Percentiles rank a stretch among this genome's conserved stretches.
phyloP scores from a whole-genome alignment of 2,888 invertebrate species.

The Luperina testacea region DNA sequence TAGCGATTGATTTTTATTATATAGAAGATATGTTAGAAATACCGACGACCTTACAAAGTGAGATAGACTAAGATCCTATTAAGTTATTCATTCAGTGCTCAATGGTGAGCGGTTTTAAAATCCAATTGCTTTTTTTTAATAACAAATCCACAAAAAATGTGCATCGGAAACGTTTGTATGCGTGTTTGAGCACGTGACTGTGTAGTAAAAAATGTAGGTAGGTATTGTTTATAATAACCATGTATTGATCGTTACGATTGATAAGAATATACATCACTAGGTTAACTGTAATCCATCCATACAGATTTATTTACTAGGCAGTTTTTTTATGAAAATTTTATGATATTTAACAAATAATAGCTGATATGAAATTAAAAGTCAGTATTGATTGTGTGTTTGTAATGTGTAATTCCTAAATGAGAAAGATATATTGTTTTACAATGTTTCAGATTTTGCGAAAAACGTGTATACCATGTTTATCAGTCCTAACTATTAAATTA shows the following conservation, averaged over 20 bases:
- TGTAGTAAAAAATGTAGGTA: conserved; percentile 22
- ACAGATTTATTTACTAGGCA: not conserved
- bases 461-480: no score
- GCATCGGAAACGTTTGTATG: conserved; percentile 13
- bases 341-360: not conserved
- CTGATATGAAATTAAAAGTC: not conserved
- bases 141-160: conserved; percentile 15
- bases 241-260: conserved; percentile 14
- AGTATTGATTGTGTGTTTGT: not conserved
- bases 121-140: conserved; percentile 10
- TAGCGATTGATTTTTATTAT: no score
- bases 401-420: not conserved
- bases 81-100: conserved; percentile 26
- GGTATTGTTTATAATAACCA: not conserved
- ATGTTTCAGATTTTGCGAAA: not conserved
- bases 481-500: not conserved
- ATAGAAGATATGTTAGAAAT: conserved; percentile 22
- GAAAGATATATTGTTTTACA: not conserved
- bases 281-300: conserved; percentile 9
- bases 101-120: conserved; percentile 16
- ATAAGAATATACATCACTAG: conserved; percentile 25
- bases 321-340: not conserved
- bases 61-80: conserved; percentile 21
- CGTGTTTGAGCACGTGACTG: conserved; percentile 44
- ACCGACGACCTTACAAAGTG: conserved; percentile 26